Evolutionary conservation across 1,140 invertebrate genomes (phyloP).

Genomic region (Eufriesea mexicana): DNA sequence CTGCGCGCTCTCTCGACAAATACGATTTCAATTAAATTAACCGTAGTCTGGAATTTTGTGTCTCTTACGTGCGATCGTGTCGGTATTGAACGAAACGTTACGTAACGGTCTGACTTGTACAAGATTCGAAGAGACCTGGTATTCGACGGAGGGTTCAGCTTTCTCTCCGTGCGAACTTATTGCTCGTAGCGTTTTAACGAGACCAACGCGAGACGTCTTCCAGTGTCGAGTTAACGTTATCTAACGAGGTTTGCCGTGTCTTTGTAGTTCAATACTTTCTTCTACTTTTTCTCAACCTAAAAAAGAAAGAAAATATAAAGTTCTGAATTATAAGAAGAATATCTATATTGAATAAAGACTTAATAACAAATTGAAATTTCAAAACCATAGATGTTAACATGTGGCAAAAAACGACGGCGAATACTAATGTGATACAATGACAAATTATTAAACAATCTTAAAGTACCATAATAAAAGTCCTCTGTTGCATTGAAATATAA

Average conservation of each 20-base stretch:
- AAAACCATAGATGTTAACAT: too few relatives aligned
- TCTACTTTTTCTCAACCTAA: too few relatives aligned
- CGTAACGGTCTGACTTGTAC: constrained; percentile 63
- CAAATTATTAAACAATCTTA: too few relatives aligned
- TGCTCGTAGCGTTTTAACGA: constrained; percentile 63
- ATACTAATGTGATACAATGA: not conserved
- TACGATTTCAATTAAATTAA: constrained; percentile 40
- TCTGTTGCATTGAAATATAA: too few relatives aligned
- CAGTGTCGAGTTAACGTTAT: constrained; percentile 9
- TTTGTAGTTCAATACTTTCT: not conserved
- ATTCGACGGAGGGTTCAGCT: constrained; percentile 60
- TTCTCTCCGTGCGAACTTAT: constrained; percentile 69
- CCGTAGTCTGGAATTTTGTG: constrained; percentile 12
- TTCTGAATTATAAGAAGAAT: too few relatives aligned
- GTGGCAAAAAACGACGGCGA: too few relatives aligned
- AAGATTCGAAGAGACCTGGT: constrained; percentile 55
- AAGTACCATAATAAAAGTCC: too few relatives aligned
- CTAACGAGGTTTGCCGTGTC: not conserved
- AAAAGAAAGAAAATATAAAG: not conserved
- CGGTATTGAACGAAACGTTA: constrained; percentile 63
- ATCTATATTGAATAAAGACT: too few relatives aligned
- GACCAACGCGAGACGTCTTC: constrained; percentile 45
- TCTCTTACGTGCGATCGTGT: constrained; percentile 43
- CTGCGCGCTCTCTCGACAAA: not conserved
- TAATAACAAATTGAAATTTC: too few relatives aligned